Base-by-base conservation (phyloP, 2,888 invertebrate genomes). In the Coecobrya sp. region DNA sequence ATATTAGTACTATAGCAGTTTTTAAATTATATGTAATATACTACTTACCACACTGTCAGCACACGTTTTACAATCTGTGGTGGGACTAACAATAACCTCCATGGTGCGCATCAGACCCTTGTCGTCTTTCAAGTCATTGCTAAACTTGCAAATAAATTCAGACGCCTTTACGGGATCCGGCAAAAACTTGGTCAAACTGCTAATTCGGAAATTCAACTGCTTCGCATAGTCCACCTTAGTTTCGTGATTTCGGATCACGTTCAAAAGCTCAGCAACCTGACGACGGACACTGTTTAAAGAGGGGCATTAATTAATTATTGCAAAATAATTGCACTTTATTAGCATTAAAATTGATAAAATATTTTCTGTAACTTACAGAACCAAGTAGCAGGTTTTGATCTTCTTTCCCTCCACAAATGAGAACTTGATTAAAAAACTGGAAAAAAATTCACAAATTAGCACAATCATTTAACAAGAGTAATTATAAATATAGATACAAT, bases 401-500 rank as follows among this genome's bases (percentile, higher is more conserved):
- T 36, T 36, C 36, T 36, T 36, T 36, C 7, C 36, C 36, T 36
- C 76, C 99, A 96, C 99, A 96, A 95, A 99, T 98, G 91, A 99
- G 96, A 59, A 98, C 98, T 96, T 99, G 98, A 96, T 99, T 99
- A 96, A 99, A 99, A 96, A 99, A 99, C 97, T 99, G 11, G 11
- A 13, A 10, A 49, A 10, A 49, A 36, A 36, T n/a, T n/a, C n/a
- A 36, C 36, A 36, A 36, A 36, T 7, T 4, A 4, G 3, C 36
- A 36, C 36, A 36, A 36, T 36, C 36, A 36, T 4, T 36, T 36
- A 4, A 36, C 7, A 36, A 4, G 36, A 36, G 7, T 36, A 36
- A 36, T 36, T 36, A 7, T 36, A 36, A 36, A 36, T 36, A 7
- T 36, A 36, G 7, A 36, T 36, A n/a, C n/a, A n/a, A n/a, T n/a